These are phyloP conservation scores for Papilio polytes DNA, from an alignment of 1,140 invertebrate genomes.

Conservation along the genomic window DNA sequence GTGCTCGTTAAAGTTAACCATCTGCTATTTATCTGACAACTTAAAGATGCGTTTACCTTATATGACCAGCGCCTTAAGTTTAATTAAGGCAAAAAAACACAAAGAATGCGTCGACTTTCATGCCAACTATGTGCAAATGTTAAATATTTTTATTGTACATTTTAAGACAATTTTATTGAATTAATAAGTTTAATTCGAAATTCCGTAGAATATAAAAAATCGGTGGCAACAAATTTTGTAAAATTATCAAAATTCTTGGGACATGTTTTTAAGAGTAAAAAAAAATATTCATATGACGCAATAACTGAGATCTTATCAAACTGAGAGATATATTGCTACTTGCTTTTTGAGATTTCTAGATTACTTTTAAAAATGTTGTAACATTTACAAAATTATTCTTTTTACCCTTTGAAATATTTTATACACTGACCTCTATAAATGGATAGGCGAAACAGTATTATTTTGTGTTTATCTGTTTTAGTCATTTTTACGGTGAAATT, in stretches of 20 bases:
- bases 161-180: not conserved
- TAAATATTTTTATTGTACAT: not conserved
- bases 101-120: not conserved
- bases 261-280: not conserved
- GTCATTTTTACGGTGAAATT: too few species aligned
- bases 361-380: not conserved
- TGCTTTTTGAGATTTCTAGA: constrained; percentile 8
- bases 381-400: not conserved
- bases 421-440: too few species aligned
- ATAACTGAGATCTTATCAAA: not conserved
- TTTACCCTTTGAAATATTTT: not conserved
- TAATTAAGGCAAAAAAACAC: not conserved
- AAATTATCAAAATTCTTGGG: not conserved
- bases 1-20: not conserved
- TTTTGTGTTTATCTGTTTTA: too few species aligned
- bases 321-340: not conserved
- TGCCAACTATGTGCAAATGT: not conserved
- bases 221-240: too few species aligned
- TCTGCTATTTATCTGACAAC: not conserved
- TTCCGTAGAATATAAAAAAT: too few species aligned
- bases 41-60: constrained; percentile 2
- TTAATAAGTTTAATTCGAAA: not conserved
- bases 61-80: not conserved
- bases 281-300: not conserved
- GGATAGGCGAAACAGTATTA: too few species aligned